phyloP scores from a whole-genome alignment of 2,888 invertebrate species.

The Meteorus colon region DNA sequence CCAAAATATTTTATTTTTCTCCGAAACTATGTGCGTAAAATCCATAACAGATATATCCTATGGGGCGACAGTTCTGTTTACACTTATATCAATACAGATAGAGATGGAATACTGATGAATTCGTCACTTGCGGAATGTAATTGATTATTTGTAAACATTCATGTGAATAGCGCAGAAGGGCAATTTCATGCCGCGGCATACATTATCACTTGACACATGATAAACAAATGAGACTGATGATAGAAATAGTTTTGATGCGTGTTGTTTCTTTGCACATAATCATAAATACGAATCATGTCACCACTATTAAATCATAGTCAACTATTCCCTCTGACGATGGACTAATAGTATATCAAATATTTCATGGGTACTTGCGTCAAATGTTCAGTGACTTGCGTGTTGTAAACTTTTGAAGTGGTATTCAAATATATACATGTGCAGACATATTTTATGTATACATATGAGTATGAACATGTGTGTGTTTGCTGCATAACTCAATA shows the following conservation, averaged over 20 bases:
- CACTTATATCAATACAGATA: too few species aligned
- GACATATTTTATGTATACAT: neutral
- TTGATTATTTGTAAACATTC: too few species aligned
- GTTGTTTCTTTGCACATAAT: too few species aligned
- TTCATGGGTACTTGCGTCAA: neutral
- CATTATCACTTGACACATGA: neutral
- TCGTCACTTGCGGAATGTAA: too few species aligned
- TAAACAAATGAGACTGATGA: too few species aligned
- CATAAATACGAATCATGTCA: too few species aligned
- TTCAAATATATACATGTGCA: neutral
- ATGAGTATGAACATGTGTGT: neutral
- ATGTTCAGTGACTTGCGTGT: neutral
- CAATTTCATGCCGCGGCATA: neutral
- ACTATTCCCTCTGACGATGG: neutral
- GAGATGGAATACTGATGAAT: too few species aligned
- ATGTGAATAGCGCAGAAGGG: too few species aligned
- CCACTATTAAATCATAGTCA: neutral
- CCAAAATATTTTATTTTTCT: slow-evolving; percentile 30
- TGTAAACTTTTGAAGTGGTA: slow-evolving; percentile 28
- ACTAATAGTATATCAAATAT: neutral
- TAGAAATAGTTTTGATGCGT: too few species aligned
- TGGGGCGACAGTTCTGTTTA: neutral
- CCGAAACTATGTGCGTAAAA: slow-evolving; percentile 20
- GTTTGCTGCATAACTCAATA: neutral
- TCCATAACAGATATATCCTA: neutral